phyloP scores from a whole-genome alignment of 2,797 vertebrate genomes.

The Rhabdomys pumilio region DNA sequence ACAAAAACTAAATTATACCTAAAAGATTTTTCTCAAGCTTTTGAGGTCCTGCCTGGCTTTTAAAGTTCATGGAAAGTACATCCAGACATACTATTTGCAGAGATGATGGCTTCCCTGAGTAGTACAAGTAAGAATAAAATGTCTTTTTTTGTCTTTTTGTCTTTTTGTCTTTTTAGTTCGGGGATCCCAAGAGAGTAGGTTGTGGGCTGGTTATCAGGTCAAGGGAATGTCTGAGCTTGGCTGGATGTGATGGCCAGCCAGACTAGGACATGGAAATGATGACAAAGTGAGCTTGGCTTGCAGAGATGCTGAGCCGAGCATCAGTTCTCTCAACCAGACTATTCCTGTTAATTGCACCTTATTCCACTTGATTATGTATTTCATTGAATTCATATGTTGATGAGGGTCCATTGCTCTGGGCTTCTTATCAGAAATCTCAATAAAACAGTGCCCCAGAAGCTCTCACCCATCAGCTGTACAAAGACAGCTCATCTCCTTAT shows the following conservation, averaged over 20 bases:
- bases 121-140: conserved; percentile 54
- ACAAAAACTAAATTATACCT: conserved; percentile 55
- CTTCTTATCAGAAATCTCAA: conserved; percentile 55
- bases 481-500: conserved; percentile 53
- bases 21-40: conserved; percentile 60
- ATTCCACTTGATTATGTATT: conserved; percentile 36
- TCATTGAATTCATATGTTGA: conserved; percentile 71
- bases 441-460: conserved; percentile 59
- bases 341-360: conserved; percentile 71
- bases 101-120: conserved; percentile 40
- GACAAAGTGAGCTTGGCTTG: conserved; percentile 23
- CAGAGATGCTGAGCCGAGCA: conserved; percentile 68
- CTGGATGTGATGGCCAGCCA: conserved; percentile 53
- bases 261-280: conserved; percentile 11
- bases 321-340: neutral
- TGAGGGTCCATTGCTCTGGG: conserved; percentile 56
- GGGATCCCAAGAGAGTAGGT: conserved; percentile 41
- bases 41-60: conserved; percentile 20
- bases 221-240: conserved; percentile 64
- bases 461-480: conserved; percentile 1
- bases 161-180: conserved; percentile 4
- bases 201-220: conserved; percentile 75
- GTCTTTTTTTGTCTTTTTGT: conserved; percentile 41
- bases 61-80: neutral
- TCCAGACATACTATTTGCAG: neutral